A percentile compares a stretch with the other conserved stretches of the same genome.
Evolutionary conservation across 2,888 invertebrate species (phyloP).

Genomic region (Macaria liturata): DNA sequence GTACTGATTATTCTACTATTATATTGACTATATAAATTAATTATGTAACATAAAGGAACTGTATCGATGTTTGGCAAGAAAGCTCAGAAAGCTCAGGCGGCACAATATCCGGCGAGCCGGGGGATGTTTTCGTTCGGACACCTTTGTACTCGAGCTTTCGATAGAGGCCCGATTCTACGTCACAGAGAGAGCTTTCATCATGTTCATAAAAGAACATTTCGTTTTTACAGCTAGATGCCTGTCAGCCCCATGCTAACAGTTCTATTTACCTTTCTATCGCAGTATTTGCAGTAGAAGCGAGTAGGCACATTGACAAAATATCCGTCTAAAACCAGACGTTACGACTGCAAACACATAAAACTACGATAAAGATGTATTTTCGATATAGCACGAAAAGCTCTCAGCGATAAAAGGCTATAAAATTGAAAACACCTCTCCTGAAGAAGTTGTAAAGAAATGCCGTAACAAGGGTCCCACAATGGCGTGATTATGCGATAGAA

Average conservation of each 20-base stretch:
- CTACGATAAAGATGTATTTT: constrained; percentile 12
- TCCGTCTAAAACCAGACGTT: neutral
- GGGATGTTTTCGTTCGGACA: constrained; percentile 51
- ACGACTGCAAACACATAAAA: constrained; percentile 1
- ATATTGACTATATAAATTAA: constrained; percentile 52
- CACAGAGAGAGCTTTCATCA: constrained; percentile 17
- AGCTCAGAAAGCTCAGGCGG: constrained; percentile 35
- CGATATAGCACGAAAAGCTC: constrained; percentile 31
- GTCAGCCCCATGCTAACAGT: constrained; percentile 5
- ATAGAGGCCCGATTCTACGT: constrained; percentile 13
- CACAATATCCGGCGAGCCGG: constrained; percentile 49
- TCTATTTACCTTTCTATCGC: constrained; percentile 14
- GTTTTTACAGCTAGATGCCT: constrained; percentile 11
- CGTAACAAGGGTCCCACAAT: constrained; percentile 51
- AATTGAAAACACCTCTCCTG: constrained; percentile 38
- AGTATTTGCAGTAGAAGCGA: neutral
- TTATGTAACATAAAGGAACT: constrained; percentile 42
- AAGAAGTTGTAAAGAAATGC: constrained; percentile 43
- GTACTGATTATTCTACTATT: too few relatives aligned
- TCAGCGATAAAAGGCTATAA: constrained; percentile 39
- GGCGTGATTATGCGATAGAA: constrained; percentile 59
- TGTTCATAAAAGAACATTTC: constrained; percentile 9
- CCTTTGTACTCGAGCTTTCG: constrained; percentile 44
- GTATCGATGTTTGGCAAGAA: constrained; percentile 35
- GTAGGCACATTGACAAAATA: neutral